Percentiles rank a stretch among this genome's conserved stretches.
Evolutionary conservation across 2,113 vertebrate genomes (phyloP).

Genomic region (Falcunculus frontatus): DNA sequence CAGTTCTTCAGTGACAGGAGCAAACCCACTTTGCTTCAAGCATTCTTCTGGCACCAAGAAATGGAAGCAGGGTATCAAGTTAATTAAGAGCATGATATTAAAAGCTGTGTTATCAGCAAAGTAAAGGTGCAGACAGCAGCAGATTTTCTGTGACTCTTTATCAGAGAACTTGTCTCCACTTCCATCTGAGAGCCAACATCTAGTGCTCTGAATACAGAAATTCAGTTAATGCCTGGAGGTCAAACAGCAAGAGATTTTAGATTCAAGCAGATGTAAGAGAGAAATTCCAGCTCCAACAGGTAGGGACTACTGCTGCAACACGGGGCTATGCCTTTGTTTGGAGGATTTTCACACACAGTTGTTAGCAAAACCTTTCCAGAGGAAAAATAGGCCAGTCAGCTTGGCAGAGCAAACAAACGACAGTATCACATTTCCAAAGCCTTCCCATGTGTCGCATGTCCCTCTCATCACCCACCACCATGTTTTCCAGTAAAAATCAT

Average conservation of each 20-base stretch:
- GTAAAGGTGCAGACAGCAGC: neutral
- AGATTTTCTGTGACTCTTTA: neutral
- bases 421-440: neutral
- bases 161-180: neutral
- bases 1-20: neutral
- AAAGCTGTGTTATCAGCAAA: constrained; percentile 6
- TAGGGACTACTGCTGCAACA: neutral
- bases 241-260: neutral
- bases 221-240: neutral
- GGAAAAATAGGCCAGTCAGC: neutral
- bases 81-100: neutral
- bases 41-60: neutral
- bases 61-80: neutral
- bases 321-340: neutral
- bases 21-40: neutral
- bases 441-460: neutral
- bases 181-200: neutral
- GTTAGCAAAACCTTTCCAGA: neutral
- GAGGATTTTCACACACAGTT: neutral
- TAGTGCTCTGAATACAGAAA: neutral
- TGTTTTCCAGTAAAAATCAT: neutral
- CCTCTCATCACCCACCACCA: neutral
- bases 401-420: neutral
- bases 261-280: neutral
- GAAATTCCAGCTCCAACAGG: neutral